phyloP scores from a whole-genome alignment of 2,797 vertebrate genomes.

The Lerista edwardsae region DNA sequence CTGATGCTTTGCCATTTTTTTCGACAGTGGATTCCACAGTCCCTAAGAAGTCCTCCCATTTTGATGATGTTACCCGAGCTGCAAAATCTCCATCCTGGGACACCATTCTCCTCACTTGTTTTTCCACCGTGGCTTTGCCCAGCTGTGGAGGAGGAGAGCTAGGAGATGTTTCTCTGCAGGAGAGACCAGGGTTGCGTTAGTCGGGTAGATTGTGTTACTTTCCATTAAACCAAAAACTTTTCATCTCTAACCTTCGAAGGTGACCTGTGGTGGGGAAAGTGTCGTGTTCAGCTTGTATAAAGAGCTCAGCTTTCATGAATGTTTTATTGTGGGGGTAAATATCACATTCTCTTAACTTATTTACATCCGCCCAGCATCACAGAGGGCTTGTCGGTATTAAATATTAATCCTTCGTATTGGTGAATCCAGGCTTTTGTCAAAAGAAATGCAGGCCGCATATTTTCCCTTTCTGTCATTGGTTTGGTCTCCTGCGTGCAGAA shows the following conservation, averaged over 20 bases:
- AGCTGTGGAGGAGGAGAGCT: constrained; percentile 59
- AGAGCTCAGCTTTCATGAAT: constrained; percentile 90
- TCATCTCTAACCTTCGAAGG: constrained; percentile 80
- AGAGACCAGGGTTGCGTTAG: constrained; percentile 74
- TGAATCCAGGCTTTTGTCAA: constrained; percentile 81
- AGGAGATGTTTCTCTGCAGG: constrained; percentile 67
- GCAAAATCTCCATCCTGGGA: not conserved
- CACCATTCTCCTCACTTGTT: no score
- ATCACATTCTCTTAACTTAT: constrained; percentile 94
- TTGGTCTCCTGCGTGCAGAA: constrained; percentile 64
- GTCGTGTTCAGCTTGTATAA: constrained; percentile 90
- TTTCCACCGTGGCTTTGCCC: constrained; percentile 47
- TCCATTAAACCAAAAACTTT: constrained; percentile 77
- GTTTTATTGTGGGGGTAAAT: constrained; percentile 90
- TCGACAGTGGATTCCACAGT: not conserved
- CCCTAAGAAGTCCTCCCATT: not conserved
- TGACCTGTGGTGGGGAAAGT: constrained; percentile 90
- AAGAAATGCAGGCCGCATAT: constrained; percentile 71
- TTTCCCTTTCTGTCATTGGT: constrained; percentile 30
- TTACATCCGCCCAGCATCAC: constrained; percentile 89
- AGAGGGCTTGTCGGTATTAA: constrained; percentile 82
- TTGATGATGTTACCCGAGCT: not conserved
- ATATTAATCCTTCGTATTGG: constrained; percentile 82
- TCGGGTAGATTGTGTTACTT: constrained; percentile 74
- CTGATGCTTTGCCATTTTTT: not conserved